Conservation (phyloP, 2,888 invertebrate genomes). For the Elmis aenea region DNA sequence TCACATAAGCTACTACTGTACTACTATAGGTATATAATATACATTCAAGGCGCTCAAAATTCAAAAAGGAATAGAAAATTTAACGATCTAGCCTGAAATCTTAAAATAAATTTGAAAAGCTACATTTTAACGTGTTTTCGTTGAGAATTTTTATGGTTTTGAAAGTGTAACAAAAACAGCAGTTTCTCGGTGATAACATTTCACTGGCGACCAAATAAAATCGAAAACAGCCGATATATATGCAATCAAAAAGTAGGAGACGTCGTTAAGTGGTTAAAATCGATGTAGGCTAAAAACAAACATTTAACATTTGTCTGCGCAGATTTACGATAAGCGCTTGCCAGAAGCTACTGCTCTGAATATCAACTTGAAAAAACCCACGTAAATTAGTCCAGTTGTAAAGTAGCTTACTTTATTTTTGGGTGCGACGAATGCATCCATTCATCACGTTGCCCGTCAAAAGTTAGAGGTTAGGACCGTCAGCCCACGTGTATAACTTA, state of each 20-base stretch:
- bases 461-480: conserved; percentile 19
- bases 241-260: conserved; percentile 16
- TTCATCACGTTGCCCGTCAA: conserved; percentile 33
- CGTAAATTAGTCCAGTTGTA: conserved; percentile 34
- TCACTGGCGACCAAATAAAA: too few species aligned
- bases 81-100: too few species aligned
- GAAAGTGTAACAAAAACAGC: too few species aligned
- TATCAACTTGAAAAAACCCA: conserved; percentile 20
- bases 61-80: too few species aligned
- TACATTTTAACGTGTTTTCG: too few species aligned
- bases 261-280: conserved; percentile 29
- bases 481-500: conserved; percentile 20
- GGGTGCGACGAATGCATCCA: conserved; percentile 32
- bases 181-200: too few species aligned
- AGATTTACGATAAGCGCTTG: conserved; percentile 36
- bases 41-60: too few species aligned
- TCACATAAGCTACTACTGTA: too few species aligned
- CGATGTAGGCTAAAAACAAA: conserved; percentile 33
- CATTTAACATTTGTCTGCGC: conserved; percentile 34
- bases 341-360: conserved; percentile 22
- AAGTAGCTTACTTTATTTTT: conserved; percentile 34
- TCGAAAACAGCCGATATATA: too few species aligned
- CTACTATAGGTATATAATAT: too few species aligned
- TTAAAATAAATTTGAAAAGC: too few species aligned
- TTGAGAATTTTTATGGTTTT: too few species aligned